Evolutionary conservation across 2,797 vertebrate genomes (phyloP), one percentile per base, ranked within the genome.

Genomic region (Holocentrus rufus): DNA sequence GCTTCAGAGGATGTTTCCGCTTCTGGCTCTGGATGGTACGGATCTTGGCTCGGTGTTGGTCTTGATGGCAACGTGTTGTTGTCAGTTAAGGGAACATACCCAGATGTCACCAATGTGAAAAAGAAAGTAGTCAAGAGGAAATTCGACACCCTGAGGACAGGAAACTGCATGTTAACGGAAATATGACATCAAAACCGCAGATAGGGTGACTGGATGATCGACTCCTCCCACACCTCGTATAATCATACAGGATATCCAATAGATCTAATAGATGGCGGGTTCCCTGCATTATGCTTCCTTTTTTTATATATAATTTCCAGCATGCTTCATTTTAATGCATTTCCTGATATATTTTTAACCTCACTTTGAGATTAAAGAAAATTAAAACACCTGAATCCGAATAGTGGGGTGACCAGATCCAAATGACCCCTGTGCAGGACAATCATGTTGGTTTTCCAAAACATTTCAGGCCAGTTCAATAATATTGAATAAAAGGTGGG

Each of bases 121-220:
- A 60, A 25, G 52, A 20, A 31, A 34, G 2, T 34, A 15, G 1
- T 22, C 2, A 1, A 56, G 13, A 0, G 72, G 50, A 79, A 85
- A 85, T 18, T 36, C 63, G 25, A 76, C 84, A 23, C 87, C 83
- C 79, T 3, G 0, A 0, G 9, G 2, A 80, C 79, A 89, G 85
- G 89, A 91, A 92, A 56, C 42, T 17, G 58, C 0, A 8, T 18
- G 2, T 0, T 2, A 64, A 69, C 18, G 65, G 66, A 83, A 72
- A 30, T 10, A 27, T 52, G 60, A 42, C 50, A 67, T 11, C n/a
- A 64, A 50, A 81, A 62, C 50, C 73, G 58, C 69, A 74, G 52
- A 30, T 14, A 15, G 20, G 23, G 10, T 4, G 36, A 5, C 61
- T 61, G 20, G 1, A 18, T 22, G 0, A 1, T 47, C 4, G 1